A percentile compares a stretch with the other conserved stretches of the same genome.
phyloP scores from a whole-genome alignment of 2,888 invertebrate species.

The Alloscopus bannaensis region DNA sequence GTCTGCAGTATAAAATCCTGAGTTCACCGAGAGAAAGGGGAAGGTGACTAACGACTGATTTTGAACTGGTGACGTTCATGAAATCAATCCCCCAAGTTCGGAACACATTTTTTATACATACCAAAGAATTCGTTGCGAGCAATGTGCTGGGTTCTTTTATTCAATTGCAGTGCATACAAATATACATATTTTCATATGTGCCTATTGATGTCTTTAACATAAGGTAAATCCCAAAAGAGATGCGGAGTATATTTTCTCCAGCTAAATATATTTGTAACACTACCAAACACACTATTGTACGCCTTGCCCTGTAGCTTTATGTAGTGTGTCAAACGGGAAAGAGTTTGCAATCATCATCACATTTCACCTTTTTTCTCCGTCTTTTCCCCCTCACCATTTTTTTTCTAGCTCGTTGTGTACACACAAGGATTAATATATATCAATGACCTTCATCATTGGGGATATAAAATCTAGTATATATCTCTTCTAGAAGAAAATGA shows the following conservation, averaged over 20 bases:
- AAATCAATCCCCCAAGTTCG: too few species aligned
- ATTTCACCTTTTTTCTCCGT: slow-evolving; percentile 23
- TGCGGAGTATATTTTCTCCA: not conserved
- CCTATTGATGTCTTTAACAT: not conserved
- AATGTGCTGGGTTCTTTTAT: not conserved
- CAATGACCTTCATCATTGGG: slow-evolving; percentile 16
- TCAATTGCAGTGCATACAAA: not conserved
- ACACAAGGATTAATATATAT: not conserved
- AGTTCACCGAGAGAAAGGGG: too few species aligned
- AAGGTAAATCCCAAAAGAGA: not conserved
- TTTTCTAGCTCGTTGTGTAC: not conserved
- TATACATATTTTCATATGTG: not conserved
- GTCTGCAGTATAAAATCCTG: too few species aligned
- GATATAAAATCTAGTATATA: not conserved
- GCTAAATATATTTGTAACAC: slow-evolving; percentile 9
- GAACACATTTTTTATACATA: too few species aligned
- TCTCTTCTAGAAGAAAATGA: slow-evolving; percentile 2
- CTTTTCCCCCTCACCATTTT: not conserved
- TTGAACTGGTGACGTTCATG: slow-evolving; percentile 7
- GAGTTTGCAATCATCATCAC: slow-evolving; percentile 32
- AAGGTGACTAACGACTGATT: slow-evolving; percentile 44
- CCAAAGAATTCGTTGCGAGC: too few species aligned
- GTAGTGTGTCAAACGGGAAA: slow-evolving; percentile 34
- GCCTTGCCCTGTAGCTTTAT: not conserved
- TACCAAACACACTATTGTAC: not conserved